phyloP scores from a whole-genome alignment of 2,113 vertebrate species.

The Atherinomorus stipes region DNA sequence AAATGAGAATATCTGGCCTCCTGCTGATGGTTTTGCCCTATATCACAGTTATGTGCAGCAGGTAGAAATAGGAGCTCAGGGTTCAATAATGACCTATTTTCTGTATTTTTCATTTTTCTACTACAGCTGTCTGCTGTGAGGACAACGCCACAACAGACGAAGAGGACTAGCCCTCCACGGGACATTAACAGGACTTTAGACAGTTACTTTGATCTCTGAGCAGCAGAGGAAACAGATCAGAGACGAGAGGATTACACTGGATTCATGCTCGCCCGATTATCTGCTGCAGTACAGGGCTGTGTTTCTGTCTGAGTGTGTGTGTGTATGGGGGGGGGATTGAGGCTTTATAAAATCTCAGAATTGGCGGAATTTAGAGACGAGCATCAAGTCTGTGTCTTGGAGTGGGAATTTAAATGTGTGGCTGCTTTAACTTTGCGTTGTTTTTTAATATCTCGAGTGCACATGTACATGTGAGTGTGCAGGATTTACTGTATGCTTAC shows the following conservation, averaged over 20 bases:
- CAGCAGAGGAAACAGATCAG: neutral
- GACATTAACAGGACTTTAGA: neutral
- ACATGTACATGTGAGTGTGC: neutral
- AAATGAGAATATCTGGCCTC: no score
- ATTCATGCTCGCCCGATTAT: slow-evolving; percentile 29
- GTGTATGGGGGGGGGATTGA: neutral
- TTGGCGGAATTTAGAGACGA: slow-evolving; percentile 20
- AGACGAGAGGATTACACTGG: slow-evolving; percentile 33
- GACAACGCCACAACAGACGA: neutral
- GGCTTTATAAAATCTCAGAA: slow-evolving; percentile 11
- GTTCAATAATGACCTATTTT: no score
- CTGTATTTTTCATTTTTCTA: neutral
- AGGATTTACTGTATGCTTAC: neutral
- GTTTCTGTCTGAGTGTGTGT: neutral
- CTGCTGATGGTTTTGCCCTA: no score
- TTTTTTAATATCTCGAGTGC: neutral
- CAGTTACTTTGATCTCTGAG: neutral
- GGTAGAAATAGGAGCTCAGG: neutral
- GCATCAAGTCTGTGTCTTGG: neutral
- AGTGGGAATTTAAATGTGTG: slow-evolving; percentile 2
- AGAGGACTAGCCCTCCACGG: neutral
- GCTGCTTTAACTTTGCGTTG: neutral
- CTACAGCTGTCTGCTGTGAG: neutral
- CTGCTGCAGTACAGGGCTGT: neutral
- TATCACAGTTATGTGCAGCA: no score